Evolutionary conservation across 2,797 vertebrate species (phyloP).

Genomic region (Melanotaenia parkinsoni): DNA sequence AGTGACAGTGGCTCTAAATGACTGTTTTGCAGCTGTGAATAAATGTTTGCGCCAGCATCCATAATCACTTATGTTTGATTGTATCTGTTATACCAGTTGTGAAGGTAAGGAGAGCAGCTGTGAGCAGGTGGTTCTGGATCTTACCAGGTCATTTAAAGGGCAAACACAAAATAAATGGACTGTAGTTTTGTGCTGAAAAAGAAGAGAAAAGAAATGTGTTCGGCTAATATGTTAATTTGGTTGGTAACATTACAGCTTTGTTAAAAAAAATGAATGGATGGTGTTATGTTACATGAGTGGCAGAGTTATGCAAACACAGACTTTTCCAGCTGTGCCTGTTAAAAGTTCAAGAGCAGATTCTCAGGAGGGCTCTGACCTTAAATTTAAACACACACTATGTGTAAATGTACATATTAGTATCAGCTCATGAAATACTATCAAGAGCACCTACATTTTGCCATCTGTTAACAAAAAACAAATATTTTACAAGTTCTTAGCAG

Average conservation of each 20-base stretch:
- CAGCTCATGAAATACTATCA: background rate
- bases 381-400: slow-evolving; percentile 13
- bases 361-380: slow-evolving; percentile 14
- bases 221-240: too few species aligned
- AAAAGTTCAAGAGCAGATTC: slow-evolving; percentile 19
- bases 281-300: slow-evolving; percentile 35
- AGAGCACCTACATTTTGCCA: background rate
- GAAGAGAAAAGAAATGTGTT: too few species aligned
- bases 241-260: too few species aligned
- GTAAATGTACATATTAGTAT: background rate
- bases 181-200: background rate
- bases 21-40: background rate
- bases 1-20: too few species aligned
- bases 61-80: background rate
- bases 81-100: background rate
- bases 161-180: background rate
- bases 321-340: background rate
- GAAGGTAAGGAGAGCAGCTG: slow-evolving; percentile 1
- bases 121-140: background rate
- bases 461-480: background rate
- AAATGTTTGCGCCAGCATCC: background rate
- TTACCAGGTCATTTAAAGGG: background rate
- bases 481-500: background rate
- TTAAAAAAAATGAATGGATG: background rate
- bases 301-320: background rate